Evolutionary conservation across 2,888 invertebrate species (phyloP).

Genomic region (Halocaridina rubra): DNA sequence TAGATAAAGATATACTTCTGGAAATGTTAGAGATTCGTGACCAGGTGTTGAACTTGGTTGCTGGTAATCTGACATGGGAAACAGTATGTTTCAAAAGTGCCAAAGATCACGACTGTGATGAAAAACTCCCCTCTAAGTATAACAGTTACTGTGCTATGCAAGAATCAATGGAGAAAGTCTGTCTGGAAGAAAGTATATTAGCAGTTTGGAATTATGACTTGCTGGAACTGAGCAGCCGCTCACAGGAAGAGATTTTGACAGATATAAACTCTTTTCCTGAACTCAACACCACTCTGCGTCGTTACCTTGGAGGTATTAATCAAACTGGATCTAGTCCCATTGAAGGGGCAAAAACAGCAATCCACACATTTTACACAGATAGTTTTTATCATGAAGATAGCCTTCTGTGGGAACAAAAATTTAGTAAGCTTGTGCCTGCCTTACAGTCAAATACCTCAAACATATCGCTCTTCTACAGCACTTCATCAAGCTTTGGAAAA

Average conservation of each 20-base stretch:
- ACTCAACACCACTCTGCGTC: background rate
- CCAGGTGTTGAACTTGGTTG: background rate
- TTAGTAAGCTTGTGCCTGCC: background rate
- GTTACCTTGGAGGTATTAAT: background rate
- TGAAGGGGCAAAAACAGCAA: constrained; percentile 75
- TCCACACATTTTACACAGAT: constrained; percentile 70
- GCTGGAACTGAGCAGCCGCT: background rate
- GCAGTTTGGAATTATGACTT: background rate
- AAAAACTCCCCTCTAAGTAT: background rate
- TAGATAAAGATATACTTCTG: background rate
- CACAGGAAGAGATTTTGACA: background rate
- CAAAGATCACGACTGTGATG: background rate
- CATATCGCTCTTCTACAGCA: background rate
- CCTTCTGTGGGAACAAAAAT: constrained; percentile 50
- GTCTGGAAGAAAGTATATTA: background rate
- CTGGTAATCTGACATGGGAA: background rate
- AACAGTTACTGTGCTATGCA: background rate
- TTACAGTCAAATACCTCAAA: background rate
- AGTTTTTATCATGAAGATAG: constrained; percentile 74
- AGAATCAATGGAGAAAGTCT: background rate
- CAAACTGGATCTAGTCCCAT: constrained; percentile 72
- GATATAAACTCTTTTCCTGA: background rate
- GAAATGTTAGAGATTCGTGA: background rate
- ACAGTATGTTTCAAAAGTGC: background rate
- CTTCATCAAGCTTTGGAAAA: constrained; percentile 77